Base-by-base conservation (phyloP, 2,113 vertebrate genomes). In the Coreoperca whiteheadi region DNA sequence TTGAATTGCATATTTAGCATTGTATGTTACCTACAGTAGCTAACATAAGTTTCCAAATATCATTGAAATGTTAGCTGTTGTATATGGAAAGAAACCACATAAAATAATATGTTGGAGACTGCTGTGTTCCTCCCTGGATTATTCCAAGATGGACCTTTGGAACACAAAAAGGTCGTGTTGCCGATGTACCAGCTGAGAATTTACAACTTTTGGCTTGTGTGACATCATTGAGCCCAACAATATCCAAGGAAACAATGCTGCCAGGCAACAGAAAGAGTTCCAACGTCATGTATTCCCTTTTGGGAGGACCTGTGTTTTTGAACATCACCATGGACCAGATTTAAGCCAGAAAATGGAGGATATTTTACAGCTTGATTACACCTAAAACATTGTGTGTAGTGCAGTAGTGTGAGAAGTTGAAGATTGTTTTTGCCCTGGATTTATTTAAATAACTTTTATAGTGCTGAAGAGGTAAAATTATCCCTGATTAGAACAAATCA, bases 111-210 rank as follows among this genome's bases (percentile, higher is more conserved):
- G 46, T 39, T 81, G 23, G 32, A 68, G 61, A 50, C 30, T 84
- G 74, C 48, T 43, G 77, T 66, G 18, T 74, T 76, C 72, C 34
- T 67, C 20, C 46, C 34, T 23, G 23, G 18, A 53, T 54, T 48
- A 54, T 71, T 70, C 12, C 15, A 28, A 79, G 41, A 6, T 0
- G 15, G 65, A 68, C 39, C 32, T 23, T 30, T 48, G 41, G 72
- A 68, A 4, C 67, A 30, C 23, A 46, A 69, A 66, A 51, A 66
- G 64, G n/a, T 61, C 50, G 20, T 46, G 54, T 82, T 61, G 72
- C 25, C 6, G 18, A 76, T 69, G 59, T 54, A 56, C 79, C 34
- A 79, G 77, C 77, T 64, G 86, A 60, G 48, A 86, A 75, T 75
- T 84, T 57, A 69, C 30, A 76, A 50, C 56, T 39, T 83, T 64